Conservation (phyloP, 2,888 invertebrate genomes). For the Cheilosia impressa region DNA sequence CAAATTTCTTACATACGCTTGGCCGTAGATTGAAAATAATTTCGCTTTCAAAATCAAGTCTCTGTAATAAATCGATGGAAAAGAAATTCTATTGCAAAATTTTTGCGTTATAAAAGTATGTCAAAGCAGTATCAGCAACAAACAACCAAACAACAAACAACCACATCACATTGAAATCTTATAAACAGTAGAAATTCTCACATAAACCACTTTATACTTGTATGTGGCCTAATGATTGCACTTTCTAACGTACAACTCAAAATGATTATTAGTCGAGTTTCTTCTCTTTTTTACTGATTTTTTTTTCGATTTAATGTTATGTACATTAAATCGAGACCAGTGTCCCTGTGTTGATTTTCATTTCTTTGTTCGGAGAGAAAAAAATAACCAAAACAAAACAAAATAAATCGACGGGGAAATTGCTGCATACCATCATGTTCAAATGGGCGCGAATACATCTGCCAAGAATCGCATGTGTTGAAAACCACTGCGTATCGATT, state of each 20-base stretch:
- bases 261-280: constrained; percentile 20
- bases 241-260: constrained; percentile 53
- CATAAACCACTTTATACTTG: constrained; percentile 43
- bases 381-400: background rate
- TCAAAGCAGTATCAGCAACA: constrained; percentile 40
- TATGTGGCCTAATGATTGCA: constrained; percentile 47
- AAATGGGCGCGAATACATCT: constrained; percentile 37
- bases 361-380: constrained; percentile 3
- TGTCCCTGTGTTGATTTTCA: constrained; percentile 22
- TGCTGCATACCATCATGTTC: constrained; percentile 41
- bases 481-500: constrained; percentile 38
- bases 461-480: constrained; percentile 26
- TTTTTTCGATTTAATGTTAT: constrained; percentile 14
- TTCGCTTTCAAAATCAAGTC: constrained; percentile 6
- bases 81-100: constrained; percentile 28
- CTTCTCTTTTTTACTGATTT: constrained; percentile 20
- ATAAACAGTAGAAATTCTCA: constrained; percentile 65
- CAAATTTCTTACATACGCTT: background rate
- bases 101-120: constrained; percentile 29
- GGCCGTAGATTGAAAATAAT: background rate
- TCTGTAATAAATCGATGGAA: constrained; percentile 2
- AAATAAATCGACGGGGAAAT: constrained; percentile 2
- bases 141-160: constrained; percentile 50
- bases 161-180: constrained; percentile 50
- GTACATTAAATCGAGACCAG: too few relatives aligned